Evolutionary conservation across 1,140 invertebrate species (phyloP), one percentile per base, ranked within the genome.

Genomic region (Meloidogyne hapla): DNA sequence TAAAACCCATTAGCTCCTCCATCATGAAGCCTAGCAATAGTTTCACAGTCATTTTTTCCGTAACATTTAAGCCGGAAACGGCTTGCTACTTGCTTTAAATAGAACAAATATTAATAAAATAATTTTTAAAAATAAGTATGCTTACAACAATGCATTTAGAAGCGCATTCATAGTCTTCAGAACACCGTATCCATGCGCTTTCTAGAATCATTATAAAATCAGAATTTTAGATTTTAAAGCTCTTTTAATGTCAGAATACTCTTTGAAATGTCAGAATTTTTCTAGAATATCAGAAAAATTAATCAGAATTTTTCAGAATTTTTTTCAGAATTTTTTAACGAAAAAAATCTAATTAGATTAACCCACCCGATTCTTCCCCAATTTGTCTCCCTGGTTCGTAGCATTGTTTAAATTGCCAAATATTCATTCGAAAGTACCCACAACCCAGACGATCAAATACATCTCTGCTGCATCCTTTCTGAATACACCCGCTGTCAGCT

Each of bases 21-120:
- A 69, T 89, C 88, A 76, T 88, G 88, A 67, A 88, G 88, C 72
- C 87, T 68, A 10, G 88, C 88, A 33, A 87, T 80, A 13, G 85
- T 84, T 69, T 86, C 85, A 74, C 85, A 86, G 72, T 87, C 85
- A 56, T 76, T 84, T 79, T 86, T 86, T 21, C 85, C 85, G 48
- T 86, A 86, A 42, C 85, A 86, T 76, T 86, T 86, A 28, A 87
- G 77, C 18, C 83, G 74, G 75, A 87, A 86, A 25, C 83, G 80
- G 33, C 67, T 79, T 18, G 80, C 85, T 5, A 86, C 77, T 15
- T 82, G 79, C 85, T 86, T 62, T n/a, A 75, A 84, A 45, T 15
- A 38, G n/a, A n/a, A n/a, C n/a, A n/a, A 69, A 38, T 26, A 2
- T 9, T 69, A 25, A 68, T 9, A 21, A 21, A 23, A n/a, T 9